Conservation (phyloP, 2,888 invertebrate species). For the Hyppa rectilinea region DNA sequence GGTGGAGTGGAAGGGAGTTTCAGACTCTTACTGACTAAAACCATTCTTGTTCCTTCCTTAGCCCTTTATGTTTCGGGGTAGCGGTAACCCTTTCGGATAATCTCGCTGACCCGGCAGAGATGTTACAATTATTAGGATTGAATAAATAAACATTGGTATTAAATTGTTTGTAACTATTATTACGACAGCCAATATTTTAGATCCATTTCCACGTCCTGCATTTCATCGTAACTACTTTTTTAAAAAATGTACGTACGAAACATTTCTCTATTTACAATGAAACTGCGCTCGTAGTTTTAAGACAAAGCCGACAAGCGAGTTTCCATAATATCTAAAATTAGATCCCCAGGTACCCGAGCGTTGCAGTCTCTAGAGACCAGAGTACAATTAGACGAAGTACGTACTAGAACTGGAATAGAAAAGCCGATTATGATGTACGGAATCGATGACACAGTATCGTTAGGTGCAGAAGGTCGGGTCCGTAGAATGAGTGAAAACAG, state of each 20-base stretch:
- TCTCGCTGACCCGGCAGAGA: no score
- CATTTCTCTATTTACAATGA: not conserved
- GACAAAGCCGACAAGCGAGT: slow-evolving; percentile 30
- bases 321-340: slow-evolving; percentile 42
- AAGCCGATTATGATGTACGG: slow-evolving; percentile 77
- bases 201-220: no score
- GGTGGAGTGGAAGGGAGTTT: no score
- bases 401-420: slow-evolving; percentile 73
- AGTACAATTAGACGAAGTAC: slow-evolving; percentile 74
- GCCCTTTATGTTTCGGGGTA: no score
- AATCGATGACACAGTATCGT: slow-evolving; percentile 44
- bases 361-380: slow-evolving; percentile 66
- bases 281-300: slow-evolving; percentile 37
- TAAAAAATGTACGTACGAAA: not conserved
- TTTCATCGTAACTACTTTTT: not conserved
- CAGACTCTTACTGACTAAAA: no score
- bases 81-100: no score
- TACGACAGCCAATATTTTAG: no score
- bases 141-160: no score
- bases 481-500: not conserved
- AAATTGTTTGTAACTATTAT: no score
- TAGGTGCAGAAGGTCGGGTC: slow-evolving; percentile 7
- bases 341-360: slow-evolving; percentile 49
- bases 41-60: no score
- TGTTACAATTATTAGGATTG: no score